Percentiles rank a stretch among this genome's conserved stretches.
phyloP scores from a whole-genome alignment of 2,888 invertebrate genomes.

The Drosophila gaucha region DNA sequence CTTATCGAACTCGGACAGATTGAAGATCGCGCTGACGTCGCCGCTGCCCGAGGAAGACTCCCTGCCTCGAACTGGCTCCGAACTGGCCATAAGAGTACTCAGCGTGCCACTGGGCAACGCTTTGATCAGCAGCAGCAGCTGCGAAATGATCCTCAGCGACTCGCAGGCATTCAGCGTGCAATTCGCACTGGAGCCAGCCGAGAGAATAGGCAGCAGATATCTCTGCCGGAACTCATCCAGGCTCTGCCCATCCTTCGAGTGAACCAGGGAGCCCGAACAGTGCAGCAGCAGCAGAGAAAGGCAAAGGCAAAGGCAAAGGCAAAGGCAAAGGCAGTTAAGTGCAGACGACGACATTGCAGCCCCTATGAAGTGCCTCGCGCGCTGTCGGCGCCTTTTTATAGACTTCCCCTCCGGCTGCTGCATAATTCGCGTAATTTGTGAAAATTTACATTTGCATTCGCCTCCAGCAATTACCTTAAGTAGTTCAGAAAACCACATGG shows the following conservation, averaged over 20 bases:
- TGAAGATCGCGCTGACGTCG: conserved; percentile 49
- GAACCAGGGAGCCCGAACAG: not conserved
- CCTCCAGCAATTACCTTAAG: conserved; percentile 69
- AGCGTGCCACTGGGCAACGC: conserved; percentile 44
- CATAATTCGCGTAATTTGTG: conserved; percentile 65
- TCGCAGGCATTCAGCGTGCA: conserved; percentile 86
- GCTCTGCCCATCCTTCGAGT: conserved; percentile 37
- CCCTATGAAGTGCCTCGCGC: conserved; percentile 11
- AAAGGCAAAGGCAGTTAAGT: conserved; percentile 13
- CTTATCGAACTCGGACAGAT: conserved; percentile 73
- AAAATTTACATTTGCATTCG: conserved; percentile 63
- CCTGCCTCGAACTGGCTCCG: not conserved
- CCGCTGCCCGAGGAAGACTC: not conserved
- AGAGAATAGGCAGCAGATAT: conserved; percentile 69
- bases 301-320: conserved; percentile 13
- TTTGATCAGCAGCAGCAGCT: conserved; percentile 76
- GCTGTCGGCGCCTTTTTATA: conserved; percentile 51
- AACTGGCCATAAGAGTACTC: conserved; percentile 3
- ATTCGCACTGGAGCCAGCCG: conserved; percentile 65
- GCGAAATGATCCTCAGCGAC: conserved; percentile 83
- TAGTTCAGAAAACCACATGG: conserved; percentile 58
- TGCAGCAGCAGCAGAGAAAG: conserved; percentile 7
- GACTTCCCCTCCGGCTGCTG: conserved; percentile 13
- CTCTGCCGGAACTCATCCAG: conserved; percentile 77
- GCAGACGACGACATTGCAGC: conserved; percentile 35